phyloP scores from a whole-genome alignment of 1,140 invertebrate species.

The Hormaphis cornu region DNA sequence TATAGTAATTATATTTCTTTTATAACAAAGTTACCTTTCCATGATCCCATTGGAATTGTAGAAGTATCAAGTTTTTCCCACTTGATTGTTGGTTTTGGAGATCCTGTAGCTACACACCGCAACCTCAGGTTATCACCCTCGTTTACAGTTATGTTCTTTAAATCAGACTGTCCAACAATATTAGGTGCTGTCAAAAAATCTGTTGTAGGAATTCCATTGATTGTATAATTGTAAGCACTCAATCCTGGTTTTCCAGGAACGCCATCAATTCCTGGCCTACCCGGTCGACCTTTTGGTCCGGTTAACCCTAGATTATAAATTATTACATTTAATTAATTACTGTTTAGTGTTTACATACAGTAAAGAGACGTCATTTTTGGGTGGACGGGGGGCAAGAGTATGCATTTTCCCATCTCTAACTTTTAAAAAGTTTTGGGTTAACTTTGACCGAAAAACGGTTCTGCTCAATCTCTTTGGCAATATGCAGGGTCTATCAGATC shows the following conservation, averaged over 20 bases:
- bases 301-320: constrained; percentile 47
- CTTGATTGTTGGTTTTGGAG: constrained; percentile 60
- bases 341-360: neutral
- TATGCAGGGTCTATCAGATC: no score
- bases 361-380: no score
- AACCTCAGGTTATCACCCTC: constrained; percentile 67
- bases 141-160: constrained; percentile 47
- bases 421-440: no score
- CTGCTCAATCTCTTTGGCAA: no score
- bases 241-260: constrained; percentile 53
- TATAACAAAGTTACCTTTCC: constrained; percentile 46
- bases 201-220: constrained; percentile 49
- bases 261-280: constrained; percentile 58
- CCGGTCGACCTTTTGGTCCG: constrained; percentile 58
- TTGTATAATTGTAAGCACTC: constrained; percentile 56
- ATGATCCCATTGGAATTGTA: constrained; percentile 52
- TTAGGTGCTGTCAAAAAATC: constrained; percentile 68
- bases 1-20: neutral
- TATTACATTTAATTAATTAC: neutral
- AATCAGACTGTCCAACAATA: constrained; percentile 49
- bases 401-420: no score
- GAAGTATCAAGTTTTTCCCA: constrained; percentile 63
- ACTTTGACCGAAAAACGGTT: no score
- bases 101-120: constrained; percentile 64
- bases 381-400: no score